Evolutionary conservation across 2,113 vertebrate genomes (phyloP).

Genomic region (Myanophis thanlyinensis): DNA sequence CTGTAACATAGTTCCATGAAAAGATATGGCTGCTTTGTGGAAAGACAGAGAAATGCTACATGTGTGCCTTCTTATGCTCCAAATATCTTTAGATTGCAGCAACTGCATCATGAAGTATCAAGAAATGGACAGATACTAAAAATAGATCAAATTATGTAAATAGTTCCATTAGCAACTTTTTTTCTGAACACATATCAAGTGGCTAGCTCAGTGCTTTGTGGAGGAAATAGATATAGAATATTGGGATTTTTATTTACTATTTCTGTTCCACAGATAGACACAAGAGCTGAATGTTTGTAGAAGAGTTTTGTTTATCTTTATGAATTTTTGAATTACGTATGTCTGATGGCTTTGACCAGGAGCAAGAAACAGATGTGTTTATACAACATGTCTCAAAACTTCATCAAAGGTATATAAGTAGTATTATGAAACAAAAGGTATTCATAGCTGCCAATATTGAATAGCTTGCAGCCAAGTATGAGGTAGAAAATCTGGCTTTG

Average conservation of each 20-base stretch:
- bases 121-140: not conserved
- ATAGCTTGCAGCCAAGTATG: not conserved
- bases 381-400: not conserved
- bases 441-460: constrained; percentile 1
- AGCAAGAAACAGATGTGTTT: constrained; percentile 9
- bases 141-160: not conserved
- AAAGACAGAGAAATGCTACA: not conserved
- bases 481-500: constrained; percentile 21
- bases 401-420: constrained; percentile 4
- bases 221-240: not conserved
- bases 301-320: not conserved
- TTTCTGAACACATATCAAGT: not conserved
- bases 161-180: not conserved
- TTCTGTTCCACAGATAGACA: not conserved
- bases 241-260: not conserved
- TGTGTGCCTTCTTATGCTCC: not conserved
- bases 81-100: not conserved
- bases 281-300: not conserved
- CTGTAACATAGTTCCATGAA: not conserved
- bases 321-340: not conserved
- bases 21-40: not conserved
- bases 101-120: not conserved
- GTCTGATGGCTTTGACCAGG: constrained; percentile 17
- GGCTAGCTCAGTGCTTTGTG: not conserved
- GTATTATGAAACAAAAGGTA: constrained; percentile 19